Evolutionary conservation across 1,140 invertebrate genomes (phyloP).

Genomic region (Drosophila orosa): DNA sequence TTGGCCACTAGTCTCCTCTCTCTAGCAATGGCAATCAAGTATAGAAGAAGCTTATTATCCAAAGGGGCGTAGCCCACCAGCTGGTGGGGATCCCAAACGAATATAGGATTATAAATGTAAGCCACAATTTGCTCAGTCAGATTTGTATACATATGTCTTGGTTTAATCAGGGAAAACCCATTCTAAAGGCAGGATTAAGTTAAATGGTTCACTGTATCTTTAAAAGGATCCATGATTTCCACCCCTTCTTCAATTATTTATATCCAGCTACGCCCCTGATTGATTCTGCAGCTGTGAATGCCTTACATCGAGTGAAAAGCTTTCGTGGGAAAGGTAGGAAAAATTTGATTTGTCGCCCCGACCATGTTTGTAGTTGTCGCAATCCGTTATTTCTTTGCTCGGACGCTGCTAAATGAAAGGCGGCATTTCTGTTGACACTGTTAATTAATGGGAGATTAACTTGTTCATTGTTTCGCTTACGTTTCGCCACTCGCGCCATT

Average conservation of each 20-base stretch:
- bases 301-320: constrained; percentile 4
- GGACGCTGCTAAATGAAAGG: constrained; percentile 54
- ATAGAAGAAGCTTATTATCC: constrained; percentile 2
- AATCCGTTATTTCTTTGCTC: constrained; percentile 30
- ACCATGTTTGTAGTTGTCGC: constrained; percentile 14
- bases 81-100: background rate
- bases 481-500: constrained; percentile 14
- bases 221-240: background rate
- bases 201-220: background rate
- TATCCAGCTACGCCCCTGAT: constrained; percentile 6
- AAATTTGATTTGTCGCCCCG: constrained; percentile 23
- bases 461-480: constrained; percentile 43
- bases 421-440: constrained; percentile 75
- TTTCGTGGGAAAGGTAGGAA: constrained; percentile 8
- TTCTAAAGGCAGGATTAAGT: background rate
- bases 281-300: constrained; percentile 12
- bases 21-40: constrained; percentile 8
- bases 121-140: background rate
- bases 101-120: background rate
- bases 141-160: background rate
- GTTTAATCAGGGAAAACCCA: background rate
- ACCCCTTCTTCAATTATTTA: background rate
- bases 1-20: background rate
- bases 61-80: constrained; percentile 2
- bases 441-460: constrained; percentile 79